Conservation (phyloP, 2,888 invertebrate genomes). For the Orchesellides sinensis region DNA sequence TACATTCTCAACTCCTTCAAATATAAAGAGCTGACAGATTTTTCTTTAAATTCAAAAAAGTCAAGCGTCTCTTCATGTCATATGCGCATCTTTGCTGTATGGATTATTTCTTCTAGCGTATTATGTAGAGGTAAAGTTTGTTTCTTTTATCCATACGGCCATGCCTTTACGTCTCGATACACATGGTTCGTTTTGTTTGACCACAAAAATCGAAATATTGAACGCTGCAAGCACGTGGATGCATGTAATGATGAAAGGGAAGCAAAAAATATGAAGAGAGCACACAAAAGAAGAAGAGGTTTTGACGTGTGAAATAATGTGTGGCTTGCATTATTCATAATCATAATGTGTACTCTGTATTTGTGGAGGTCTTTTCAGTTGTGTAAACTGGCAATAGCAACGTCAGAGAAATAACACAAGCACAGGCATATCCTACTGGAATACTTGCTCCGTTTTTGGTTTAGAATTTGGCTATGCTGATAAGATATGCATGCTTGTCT, state of each 20-base stretch:
- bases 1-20: conserved; percentile 7
- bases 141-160: not conserved
- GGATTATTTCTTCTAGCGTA: not conserved
- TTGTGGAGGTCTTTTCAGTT: not conserved
- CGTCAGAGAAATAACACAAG: too few relatives aligned
- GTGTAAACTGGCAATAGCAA: too few relatives aligned
- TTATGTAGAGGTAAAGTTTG: not conserved
- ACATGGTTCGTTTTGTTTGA: conserved; percentile 68
- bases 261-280: not conserved
- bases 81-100: not conserved
- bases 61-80: not conserved
- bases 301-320: conserved; percentile 53
- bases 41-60: not conserved
- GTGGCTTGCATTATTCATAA: conserved; percentile 13
- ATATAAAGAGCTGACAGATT: conserved; percentile 2
- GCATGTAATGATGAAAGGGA: not conserved
- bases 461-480: too few relatives aligned
- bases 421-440: too few relatives aligned
- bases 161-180: conserved; percentile 42
- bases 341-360: not conserved
- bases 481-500: too few relatives aligned
- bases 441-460: too few relatives aligned
- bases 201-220: conserved; percentile 73
- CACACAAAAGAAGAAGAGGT: conserved; percentile 25
- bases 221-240: conserved; percentile 48